These are phyloP conservation scores for Urophycis tenuis DNA, from an alignment of 2,797 vertebrate genomes.

Conservation along the genomic window DNA sequence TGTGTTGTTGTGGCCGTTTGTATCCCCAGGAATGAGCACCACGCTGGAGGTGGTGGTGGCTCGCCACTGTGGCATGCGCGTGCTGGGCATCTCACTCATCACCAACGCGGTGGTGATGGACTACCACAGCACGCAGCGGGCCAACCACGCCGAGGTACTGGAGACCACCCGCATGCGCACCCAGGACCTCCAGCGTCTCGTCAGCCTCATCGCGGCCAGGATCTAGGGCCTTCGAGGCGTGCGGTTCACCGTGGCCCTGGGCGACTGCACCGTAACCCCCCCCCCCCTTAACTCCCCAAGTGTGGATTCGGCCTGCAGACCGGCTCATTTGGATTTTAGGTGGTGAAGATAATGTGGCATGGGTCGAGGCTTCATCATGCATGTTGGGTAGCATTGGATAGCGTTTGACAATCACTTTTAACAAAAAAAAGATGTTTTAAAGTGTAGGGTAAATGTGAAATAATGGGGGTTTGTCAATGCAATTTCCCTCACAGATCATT, in stretches of 20 bases:
- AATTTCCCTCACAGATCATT: too few relatives aligned
- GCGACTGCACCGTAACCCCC: background rate
- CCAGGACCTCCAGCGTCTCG: constrained; percentile 60
- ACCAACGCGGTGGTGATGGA: constrained; percentile 77
- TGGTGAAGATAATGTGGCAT: too few relatives aligned
- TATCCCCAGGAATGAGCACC: constrained; percentile 78
- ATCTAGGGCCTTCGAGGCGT: too few relatives aligned
- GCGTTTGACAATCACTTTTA: too few relatives aligned
- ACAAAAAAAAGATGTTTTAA: too few relatives aligned
- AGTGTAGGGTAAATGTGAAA: too few relatives aligned
- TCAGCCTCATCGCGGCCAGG: constrained; percentile 58
- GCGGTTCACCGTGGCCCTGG: background rate
- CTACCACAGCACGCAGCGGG: constrained; percentile 63
- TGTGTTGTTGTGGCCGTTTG: background rate
- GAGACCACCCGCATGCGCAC: constrained; percentile 53
- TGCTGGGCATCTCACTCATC: constrained; percentile 82
- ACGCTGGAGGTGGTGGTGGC: constrained; percentile 82
- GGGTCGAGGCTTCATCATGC: too few relatives aligned
- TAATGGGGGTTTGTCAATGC: too few relatives aligned
- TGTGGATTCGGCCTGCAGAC: background rate
- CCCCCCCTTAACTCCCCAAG: background rate
- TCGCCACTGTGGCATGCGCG: constrained; percentile 76
- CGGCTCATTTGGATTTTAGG: background rate
- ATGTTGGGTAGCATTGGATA: too few relatives aligned
- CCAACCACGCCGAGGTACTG: constrained; percentile 76